Base-by-base conservation (phyloP, 2,888 invertebrate species). In the Alloscopus bannaensis region DNA sequence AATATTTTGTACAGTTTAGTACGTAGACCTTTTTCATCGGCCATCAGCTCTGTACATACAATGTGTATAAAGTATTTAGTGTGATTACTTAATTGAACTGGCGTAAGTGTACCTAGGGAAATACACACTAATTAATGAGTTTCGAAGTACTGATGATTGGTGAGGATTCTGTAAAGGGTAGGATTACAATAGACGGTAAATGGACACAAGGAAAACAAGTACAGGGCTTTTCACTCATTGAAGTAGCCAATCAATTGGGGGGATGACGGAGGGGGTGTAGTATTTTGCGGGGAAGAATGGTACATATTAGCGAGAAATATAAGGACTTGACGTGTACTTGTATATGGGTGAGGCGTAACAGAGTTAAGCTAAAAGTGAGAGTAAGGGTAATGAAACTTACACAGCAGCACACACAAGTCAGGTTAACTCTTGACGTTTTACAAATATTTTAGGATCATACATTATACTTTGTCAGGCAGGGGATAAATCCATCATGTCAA, bases 1-100 rank as follows among this genome's bases (percentile, higher is more conserved):
- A 65, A 69, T 62, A 64, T 77, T 69, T 77, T 77, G 77, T 77
- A 77, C 69, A 77, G 69, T 55, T 50, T 60, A 60, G 50, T 60
- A 50, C 64, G 64, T 64, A 64, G 62, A 64, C 4, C 28, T 59
- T 68, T 57, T 59, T 55, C 29, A 29, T 76, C 64, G 70, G 70
- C 70, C 70, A 70, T n/a, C 40, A 50, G 68, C 62, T 52, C 40
- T 66, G 69, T 70, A 70, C 26, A 70, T 70, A 70, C 22, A 40
- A 50, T 50, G 20, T 11, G 16, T 50, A 20, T 20, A 50, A 18
- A 55, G 28, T 55, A 55, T 50, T 11, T 22, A 52, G 24, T 24
- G 52, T 52, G 18, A n/a, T 4, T 47, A 47, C 11, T n/a, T 55
- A 24, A 28, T 55, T 8, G 28, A 55, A 45, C 36, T 36, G 42